Base-by-base conservation (phyloP, 2,113 vertebrate species). In the Sprattus sprattus region DNA sequence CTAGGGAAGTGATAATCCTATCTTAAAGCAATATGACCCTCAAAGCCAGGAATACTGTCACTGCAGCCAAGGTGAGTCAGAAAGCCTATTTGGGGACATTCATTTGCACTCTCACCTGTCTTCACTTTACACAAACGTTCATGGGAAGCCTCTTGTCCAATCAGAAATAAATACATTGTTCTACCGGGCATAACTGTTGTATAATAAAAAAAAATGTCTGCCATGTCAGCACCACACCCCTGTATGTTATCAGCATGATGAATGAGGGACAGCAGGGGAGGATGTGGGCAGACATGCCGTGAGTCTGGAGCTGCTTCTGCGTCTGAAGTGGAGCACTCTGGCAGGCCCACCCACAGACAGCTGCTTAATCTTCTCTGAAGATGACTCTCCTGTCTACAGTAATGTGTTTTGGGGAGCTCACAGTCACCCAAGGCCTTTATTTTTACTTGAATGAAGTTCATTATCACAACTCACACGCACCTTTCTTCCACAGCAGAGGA, bases 281-380 rank as follows among this genome's bases (percentile, higher is more conserved):
- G 18, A 22, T 60, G 54, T 22, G 0, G 20, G 54, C 54, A 60
- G 20, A 60, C 54, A 6, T 6, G 18, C 20, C 4, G 50, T 3
- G 54, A 60, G 71, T 39, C 32, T 78, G 28, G 28, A 16, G 32
- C 71, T 39, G 71, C 71, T 78, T 39, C 71, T 78, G 71, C 10
- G 25, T 78, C 28, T 78, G 28, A 39, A 32, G 32, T 39, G 25
- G 71, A 39, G 71, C 71, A 6, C 71, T 78, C 71, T 15, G 16
- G 32, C 71, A 32, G 71, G 71, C 71, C 71, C 71, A 39, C 71
- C 71, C 71, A 39, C 71, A 78, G 71, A 32, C 71, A 78, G 71
- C 71, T 78, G 71, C 71, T 15, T 32, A 32, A 39, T 39, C 39
- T 78, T 16, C 71, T 78, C 71, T 15, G 28, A 13, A 78, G 32